Conservation (phyloP, 53 echinoderm and acorn worm genomes). For the Pentamera pediparva region DNA sequence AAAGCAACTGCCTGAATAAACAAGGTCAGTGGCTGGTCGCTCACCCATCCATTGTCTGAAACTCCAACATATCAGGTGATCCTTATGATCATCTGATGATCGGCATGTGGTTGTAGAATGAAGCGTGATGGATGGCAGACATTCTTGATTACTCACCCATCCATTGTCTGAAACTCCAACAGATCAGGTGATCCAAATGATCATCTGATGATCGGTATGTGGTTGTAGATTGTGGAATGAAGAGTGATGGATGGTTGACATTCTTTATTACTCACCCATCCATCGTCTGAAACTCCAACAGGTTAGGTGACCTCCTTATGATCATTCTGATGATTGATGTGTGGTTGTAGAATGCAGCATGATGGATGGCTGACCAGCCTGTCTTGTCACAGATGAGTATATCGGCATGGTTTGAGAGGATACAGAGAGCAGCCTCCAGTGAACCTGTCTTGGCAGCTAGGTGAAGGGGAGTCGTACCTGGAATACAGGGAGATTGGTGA, state of each 20-base stretch:
- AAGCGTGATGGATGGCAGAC: background rate
- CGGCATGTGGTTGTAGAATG: no score
- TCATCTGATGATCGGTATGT: no score
- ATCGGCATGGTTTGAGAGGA: conserved; percentile 82
- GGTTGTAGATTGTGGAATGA: no score
- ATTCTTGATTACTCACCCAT: no score
- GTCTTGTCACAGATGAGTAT: conserved; percentile 70
- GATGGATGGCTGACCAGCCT: conserved; percentile 96
- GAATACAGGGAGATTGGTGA: background rate
- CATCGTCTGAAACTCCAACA: conserved; percentile 84
- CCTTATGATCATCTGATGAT: no score
- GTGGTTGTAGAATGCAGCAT: conserved; percentile 90
- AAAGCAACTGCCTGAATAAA: no score
- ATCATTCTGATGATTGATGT: conserved; percentile 83
- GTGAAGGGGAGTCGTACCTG: conserved; percentile 88
- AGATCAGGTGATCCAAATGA: no score
- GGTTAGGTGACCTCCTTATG: conserved; percentile 67
- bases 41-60: no score
- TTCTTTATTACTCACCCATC: conserved; percentile 64
- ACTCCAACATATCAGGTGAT: no score
- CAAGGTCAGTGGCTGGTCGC: no score
- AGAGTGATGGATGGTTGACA: background rate
- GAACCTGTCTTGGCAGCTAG: conserved; percentile 87
- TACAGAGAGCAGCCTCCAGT: conserved; percentile 79
- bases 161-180: no score